These are phyloP conservation scores for Arctia plantaginis DNA, from an alignment of 2,888 invertebrate genomes.

Conservation along the genomic window DNA sequence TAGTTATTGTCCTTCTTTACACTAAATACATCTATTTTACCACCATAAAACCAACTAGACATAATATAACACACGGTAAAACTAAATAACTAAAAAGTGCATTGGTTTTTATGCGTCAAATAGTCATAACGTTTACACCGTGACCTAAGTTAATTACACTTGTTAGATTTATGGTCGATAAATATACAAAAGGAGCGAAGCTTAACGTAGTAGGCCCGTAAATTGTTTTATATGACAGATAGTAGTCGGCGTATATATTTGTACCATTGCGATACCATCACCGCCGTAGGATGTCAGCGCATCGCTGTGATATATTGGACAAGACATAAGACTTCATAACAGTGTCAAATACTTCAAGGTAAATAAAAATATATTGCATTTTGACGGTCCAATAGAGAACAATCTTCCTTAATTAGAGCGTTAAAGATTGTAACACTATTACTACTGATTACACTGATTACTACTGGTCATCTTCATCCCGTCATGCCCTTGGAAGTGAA, in stretches of 20 bases:
- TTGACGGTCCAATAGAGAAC: constrained; percentile 1
- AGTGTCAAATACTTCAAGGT: constrained; percentile 20
- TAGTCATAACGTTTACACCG: constrained; percentile 28
- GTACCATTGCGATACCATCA: constrained; percentile 66
- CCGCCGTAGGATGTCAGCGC: constrained; percentile 50
- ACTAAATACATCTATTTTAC: background rate
- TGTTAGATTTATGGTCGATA: constrained; percentile 67
- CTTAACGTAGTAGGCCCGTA: constrained; percentile 64
- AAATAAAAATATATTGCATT: constrained; percentile 3
- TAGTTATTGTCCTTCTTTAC: background rate
- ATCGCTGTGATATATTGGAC: constrained; percentile 34
- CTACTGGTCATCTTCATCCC: background rate
- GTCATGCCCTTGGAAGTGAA: background rate
- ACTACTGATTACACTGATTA: too few relatives aligned
- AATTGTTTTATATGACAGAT: constrained; percentile 76
- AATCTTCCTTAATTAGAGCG: background rate
- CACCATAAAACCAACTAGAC: background rate
- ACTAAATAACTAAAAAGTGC: constrained; percentile 6
- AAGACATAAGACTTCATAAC: constrained; percentile 18
- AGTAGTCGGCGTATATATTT: constrained; percentile 60
- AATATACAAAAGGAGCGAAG: constrained; percentile 71
- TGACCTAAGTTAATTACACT: constrained; percentile 59
- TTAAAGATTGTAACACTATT: background rate
- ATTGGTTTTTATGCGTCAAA: constrained; percentile 8
- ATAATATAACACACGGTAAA: background rate